Evolutionary conservation across 1,140 invertebrate species (phyloP).

Genomic region (Trinorchestia longiramus): DNA sequence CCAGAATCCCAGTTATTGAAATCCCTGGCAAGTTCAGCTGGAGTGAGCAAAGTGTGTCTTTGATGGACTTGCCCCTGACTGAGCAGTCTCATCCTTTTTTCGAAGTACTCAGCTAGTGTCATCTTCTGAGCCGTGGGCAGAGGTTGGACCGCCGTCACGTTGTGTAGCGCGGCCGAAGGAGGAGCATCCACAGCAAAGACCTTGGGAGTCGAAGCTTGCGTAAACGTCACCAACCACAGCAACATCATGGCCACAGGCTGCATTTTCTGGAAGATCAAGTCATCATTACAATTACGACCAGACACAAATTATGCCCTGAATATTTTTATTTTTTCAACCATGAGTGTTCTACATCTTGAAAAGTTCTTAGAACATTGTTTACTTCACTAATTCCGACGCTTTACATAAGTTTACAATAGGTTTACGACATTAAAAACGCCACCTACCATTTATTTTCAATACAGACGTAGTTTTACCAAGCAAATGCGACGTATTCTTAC

Average conservation of each 20-base stretch:
- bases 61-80: conserved; percentile 14
- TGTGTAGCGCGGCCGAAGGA: neutral
- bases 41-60: neutral
- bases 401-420: too few relatives aligned
- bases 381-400: too few relatives aligned
- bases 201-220: neutral
- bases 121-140: neutral
- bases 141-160: neutral
- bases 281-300: neutral
- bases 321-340: too few relatives aligned
- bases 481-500: too few relatives aligned
- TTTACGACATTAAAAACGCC: too few relatives aligned
- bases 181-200: neutral
- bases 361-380: too few relatives aligned
- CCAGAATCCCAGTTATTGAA: conserved; percentile 24
- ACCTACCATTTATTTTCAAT: too few relatives aligned
- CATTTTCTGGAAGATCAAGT: neutral
- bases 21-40: conserved; percentile 4
- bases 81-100: neutral
- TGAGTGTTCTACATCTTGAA: too few relatives aligned
- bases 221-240: neutral
- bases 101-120: neutral
- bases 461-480: too few relatives aligned
- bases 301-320: too few relatives aligned
- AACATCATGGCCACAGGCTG: neutral